Percentiles rank a stretch among this genome's conserved stretches.
Evolutionary conservation across 2,888 invertebrate genomes (phyloP).

Genomic region (Nemotelus pantherinus): DNA sequence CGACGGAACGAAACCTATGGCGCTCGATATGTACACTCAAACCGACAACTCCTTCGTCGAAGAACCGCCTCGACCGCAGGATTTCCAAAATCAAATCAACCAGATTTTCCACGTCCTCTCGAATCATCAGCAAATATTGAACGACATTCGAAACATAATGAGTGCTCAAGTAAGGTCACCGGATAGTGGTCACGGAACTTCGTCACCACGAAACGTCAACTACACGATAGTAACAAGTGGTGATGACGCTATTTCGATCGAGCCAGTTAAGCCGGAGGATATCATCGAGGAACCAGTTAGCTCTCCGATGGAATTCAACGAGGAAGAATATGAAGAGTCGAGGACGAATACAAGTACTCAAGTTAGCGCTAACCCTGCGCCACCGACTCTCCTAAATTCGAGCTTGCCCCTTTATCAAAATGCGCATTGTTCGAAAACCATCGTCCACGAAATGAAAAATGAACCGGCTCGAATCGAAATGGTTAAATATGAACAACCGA

Average conservation of each 20-base stretch:
- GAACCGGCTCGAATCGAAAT: no score
- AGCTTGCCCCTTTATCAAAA: no score
- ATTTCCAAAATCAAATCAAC: conserved; percentile 4
- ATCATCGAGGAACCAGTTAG: conserved; percentile 6
- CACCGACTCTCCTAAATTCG: no score
- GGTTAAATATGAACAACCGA: no score
- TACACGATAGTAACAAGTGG: conserved; percentile 14
- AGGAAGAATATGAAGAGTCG: no score
- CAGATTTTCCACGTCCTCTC: conserved; percentile 3
- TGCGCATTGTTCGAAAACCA: no score
- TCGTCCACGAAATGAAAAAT: no score
- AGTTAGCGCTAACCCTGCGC: no score
- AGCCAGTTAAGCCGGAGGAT: conserved; percentile 23
- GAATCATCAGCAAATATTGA: conserved; percentile 3
- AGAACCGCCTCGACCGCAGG: background rate
- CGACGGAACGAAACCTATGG: conserved; percentile 9
- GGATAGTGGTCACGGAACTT: no score
- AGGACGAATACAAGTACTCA: no score
- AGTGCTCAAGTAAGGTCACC: no score
- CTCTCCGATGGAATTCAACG: background rate
- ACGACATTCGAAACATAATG: conserved; percentile 6
- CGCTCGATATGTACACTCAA: background rate
- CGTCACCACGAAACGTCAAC: background rate
- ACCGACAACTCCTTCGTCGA: background rate
- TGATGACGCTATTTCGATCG: conserved; percentile 19